Evolutionary conservation across 2,113 vertebrate genomes (phyloP), one percentile per base, ranked within the genome.

Genomic region (Aspidoscelis tigris): DNA sequence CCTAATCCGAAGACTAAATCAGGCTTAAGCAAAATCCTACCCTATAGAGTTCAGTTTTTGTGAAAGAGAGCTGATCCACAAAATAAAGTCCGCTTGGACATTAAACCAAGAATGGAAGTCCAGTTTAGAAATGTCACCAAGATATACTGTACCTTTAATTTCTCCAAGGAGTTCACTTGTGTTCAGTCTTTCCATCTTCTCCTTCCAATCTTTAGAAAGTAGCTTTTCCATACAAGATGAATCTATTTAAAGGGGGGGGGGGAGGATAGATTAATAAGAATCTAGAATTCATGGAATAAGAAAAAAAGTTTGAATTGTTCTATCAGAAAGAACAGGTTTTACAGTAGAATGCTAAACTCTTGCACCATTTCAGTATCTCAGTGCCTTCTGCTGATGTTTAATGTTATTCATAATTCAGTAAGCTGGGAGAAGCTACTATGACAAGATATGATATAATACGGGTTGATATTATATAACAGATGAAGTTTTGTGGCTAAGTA

Each of bases 151-250:
- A 99, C 98, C 98, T 99, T 99, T 99, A 89, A 99, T 98, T 96
- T 99, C 98, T 93, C 97, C 98, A 90, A 99, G 96, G 88, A 99
- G 97, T 93, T 99, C 98, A 85, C 97, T 98, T 55, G 98, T 97
- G 95, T 99, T 99, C 89, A 99, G 95, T 95, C 98, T 96, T 92
- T 99, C 98, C 98, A 99, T 99, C 95, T 99, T 99, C 94, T 99
- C 98, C 90, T 99, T 99, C 98, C 98, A 99, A 92, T 99, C 98
- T 97, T 99, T 99, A 92, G 98, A 99, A 92, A 99, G 98, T 89
- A 99, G 97, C 87, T 97, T 99, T 95, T 99, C 98, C 97, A 99
- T 97, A 91, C 98, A 99, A 87, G 98, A 97, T 65, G 98, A 97
- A 92, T 99, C 98, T 99, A 88, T 90, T 89, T 44, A 69, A 77